These are phyloP conservation scores for Maniola jurtina DNA, from an alignment of 1,140 invertebrate genomes.

Conservation along the genomic window DNA sequence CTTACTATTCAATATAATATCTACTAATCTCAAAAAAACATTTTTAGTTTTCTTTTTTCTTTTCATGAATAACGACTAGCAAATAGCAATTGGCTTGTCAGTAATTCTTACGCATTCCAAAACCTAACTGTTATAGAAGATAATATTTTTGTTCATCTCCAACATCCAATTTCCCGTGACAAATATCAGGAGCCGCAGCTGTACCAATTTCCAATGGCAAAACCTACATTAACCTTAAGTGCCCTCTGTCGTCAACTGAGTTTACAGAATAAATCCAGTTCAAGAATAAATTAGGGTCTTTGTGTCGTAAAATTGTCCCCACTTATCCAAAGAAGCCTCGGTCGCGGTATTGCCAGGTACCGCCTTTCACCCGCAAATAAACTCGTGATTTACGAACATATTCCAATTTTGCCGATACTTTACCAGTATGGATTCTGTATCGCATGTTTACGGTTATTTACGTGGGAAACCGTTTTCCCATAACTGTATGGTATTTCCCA, in stretches of 20 bases:
- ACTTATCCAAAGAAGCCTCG: slow-evolving; percentile 52
- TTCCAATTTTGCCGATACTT: slow-evolving; percentile 17
- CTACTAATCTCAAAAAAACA: too few species aligned
- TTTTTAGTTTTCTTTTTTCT: too few species aligned
- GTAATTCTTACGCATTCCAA: background rate
- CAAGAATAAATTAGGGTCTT: slow-evolving; percentile 74
- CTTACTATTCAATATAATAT: too few species aligned
- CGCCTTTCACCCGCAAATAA: slow-evolving; percentile 46
- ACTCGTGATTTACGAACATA: slow-evolving; percentile 52
- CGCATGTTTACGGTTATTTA: slow-evolving; percentile 11
- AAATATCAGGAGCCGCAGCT: slow-evolving; percentile 27
- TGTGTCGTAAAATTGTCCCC: slow-evolving; percentile 58
- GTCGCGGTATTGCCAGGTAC: slow-evolving; percentile 34
- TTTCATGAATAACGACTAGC: too few species aligned
- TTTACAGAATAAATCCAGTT: slow-evolving; percentile 65
- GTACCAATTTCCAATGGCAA: slow-evolving; percentile 62
- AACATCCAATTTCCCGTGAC: slow-evolving; percentile 32
- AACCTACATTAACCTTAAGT: slow-evolving; percentile 31
- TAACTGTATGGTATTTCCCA: background rate
- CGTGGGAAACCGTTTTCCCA: background rate
- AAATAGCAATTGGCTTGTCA: too few species aligned
- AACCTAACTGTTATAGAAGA: background rate
- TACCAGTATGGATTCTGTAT: slow-evolving; percentile 10
- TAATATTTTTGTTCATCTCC: background rate
- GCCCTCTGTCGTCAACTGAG: slow-evolving; percentile 30